These are phyloP conservation scores for Solenodon paradoxus DNA, from an alignment of 2,113 vertebrate species.

Conservation along the genomic window DNA sequence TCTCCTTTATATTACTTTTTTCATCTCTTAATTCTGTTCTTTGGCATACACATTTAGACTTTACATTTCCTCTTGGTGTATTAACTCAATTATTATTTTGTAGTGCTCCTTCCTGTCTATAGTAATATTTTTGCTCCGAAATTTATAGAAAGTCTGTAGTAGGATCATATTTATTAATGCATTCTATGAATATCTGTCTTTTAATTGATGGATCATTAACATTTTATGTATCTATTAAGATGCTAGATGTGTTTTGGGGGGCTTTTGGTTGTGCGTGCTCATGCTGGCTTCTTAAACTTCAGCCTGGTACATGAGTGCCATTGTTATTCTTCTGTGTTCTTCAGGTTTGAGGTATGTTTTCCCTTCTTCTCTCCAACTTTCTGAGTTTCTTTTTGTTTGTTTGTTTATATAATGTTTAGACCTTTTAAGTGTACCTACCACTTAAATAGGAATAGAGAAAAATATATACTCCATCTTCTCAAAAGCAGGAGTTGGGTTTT, in stretches of 20 bases:
- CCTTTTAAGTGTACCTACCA: neutral
- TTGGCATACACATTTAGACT: neutral
- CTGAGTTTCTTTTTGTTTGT: neutral
- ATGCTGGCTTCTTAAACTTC: neutral
- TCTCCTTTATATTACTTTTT: neutral
- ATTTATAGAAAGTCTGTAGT: neutral
- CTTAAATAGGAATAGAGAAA: neutral
- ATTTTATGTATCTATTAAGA: neutral
- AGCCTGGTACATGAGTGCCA: neutral
- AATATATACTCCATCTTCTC: neutral
- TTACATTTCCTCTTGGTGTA: neutral
- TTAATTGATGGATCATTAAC: neutral
- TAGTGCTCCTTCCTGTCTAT: neutral
- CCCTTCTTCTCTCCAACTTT: neutral
- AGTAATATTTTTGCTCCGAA: neutral
- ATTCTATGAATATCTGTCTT: neutral
- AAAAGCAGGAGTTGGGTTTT: neutral
- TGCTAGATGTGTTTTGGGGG: neutral
- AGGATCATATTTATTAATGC: neutral
- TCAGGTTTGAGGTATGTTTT: neutral
- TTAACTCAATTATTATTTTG: neutral
- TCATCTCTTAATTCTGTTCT: neutral
- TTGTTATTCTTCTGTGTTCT: fast-evolving
- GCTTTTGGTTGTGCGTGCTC: neutral
- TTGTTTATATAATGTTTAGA: neutral